These are phyloP conservation scores for Hystrix cristata DNA, from an alignment of 2,113 vertebrate species.

Conservation along the genomic window DNA sequence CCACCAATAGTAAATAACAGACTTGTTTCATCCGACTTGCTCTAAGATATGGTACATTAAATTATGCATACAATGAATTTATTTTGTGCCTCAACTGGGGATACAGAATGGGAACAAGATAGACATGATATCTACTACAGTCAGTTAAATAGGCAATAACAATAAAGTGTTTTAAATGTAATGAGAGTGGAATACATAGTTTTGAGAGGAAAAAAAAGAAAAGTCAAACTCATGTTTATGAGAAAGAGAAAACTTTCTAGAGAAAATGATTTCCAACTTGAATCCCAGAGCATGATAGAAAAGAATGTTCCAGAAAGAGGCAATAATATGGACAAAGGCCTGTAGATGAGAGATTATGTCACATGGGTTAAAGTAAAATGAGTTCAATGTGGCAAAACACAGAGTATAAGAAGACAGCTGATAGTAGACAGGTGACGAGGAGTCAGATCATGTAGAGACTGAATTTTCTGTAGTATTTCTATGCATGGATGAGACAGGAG, in stretches of 20 bases:
- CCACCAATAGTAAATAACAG: neutral
- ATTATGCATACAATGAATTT: neutral
- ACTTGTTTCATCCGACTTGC: neutral
- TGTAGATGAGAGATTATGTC: neutral
- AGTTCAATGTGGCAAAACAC: neutral
- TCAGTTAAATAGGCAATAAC: neutral
- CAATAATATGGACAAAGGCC: neutral
- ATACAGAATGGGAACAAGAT: neutral
- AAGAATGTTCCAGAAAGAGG: neutral
- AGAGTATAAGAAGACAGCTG: neutral
- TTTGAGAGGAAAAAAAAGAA: neutral
- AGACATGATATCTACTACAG: neutral
- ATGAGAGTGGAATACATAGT: neutral
- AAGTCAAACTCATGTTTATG: neutral
- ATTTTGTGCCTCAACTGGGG: neutral
- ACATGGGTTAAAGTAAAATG: neutral
- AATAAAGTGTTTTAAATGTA: slow-evolving; percentile 1
- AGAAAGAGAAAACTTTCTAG: slow-evolving; percentile 18
- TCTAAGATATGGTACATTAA: slow-evolving; percentile 4
- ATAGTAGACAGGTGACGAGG: neutral
- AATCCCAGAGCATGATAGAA: neutral
- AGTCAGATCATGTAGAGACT: neutral
- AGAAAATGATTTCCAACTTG: slow-evolving; percentile 14
- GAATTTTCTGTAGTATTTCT: neutral
- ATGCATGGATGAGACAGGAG: neutral